Evolutionary conservation across 2,888 invertebrate species (phyloP).

Genomic region (Trissolcus japonicus): DNA sequence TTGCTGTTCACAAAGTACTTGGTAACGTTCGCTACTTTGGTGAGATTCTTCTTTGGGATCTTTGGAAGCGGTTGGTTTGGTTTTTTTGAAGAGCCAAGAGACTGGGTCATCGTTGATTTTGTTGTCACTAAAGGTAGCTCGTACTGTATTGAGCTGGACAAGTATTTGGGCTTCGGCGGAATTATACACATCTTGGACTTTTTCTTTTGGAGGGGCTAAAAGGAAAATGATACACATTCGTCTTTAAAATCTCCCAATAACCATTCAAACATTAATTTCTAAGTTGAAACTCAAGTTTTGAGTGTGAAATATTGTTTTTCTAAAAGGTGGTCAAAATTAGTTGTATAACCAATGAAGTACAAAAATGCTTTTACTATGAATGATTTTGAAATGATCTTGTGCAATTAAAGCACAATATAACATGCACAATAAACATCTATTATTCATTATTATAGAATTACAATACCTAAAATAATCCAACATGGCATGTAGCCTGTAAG

Average conservation of each 20-base stretch:
- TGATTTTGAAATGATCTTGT: too few species aligned
- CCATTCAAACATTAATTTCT: background rate
- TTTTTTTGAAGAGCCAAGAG: slow-evolving; percentile 51
- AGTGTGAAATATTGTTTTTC: too few species aligned
- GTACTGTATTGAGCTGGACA: slow-evolving; percentile 47
- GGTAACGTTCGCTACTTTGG: slow-evolving; percentile 62
- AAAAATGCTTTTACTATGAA: too few species aligned
- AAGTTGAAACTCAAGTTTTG: too few species aligned
- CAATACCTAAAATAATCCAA: slow-evolving; percentile 75
- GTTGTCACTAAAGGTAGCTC: slow-evolving; percentile 38
- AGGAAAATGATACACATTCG: slow-evolving; percentile 21
- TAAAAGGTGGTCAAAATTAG: too few species aligned
- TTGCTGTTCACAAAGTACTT: slow-evolving; percentile 60
- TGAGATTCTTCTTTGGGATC: slow-evolving; percentile 59
- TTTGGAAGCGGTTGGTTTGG: slow-evolving; percentile 58
- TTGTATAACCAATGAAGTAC: too few species aligned
- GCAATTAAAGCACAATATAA: background rate
- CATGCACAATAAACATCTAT: slow-evolving; percentile 40
- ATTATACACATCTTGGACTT: slow-evolving; percentile 48
- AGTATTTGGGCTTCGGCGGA: slow-evolving; percentile 57
- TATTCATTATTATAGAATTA: slow-evolving; percentile 58
- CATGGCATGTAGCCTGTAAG: slow-evolving; percentile 74
- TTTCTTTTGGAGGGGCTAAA: slow-evolving; percentile 57
- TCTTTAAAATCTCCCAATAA: background rate
- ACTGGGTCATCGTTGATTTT: slow-evolving; percentile 35